Base-by-base conservation (phyloP, 1,140 invertebrate species). In the Pararge aegeria region DNA sequence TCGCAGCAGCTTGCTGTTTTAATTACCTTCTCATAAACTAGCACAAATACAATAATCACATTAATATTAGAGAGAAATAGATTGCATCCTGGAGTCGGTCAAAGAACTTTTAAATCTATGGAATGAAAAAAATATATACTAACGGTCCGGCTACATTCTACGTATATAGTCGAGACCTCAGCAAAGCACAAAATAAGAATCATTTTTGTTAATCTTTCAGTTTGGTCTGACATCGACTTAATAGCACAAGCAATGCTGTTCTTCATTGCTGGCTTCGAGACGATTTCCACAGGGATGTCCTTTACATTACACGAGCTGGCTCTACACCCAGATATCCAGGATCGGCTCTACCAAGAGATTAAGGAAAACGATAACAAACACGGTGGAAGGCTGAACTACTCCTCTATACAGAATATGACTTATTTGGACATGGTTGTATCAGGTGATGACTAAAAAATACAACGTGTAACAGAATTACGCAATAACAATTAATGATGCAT, bases 241-340 rank as follows among this genome's bases (percentile, higher is more conserved):
- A 76, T 91, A 0, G 91, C 92, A 0, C 80, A 90, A 82, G 73
- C 89, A 55, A 71, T 92, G 0, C 54, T 92, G 0, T 93, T 93
- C 63, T 91, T 93, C 55, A 64, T 93, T 4, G 93, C 92, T 58
- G 94, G 94, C 5, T 94, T 93, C 49, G 94, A 95, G 1, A 93
- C 93, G 0, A 88, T 92, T 0, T 90, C 93, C 0, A 90, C 88
- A 1, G 66, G 91, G 0, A 88, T 95, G 66, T 79, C 87, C 0
- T 93, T 92, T 51, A 62, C 89, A 0, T 61, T 83, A 1, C 78
- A 91, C 29, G 90, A 92, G 55, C 67, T 95, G 27, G 92, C 93
- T 0, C 56, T 87, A 3, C 80, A 94, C 75, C 91, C 86, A 3
- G 92, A 94, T 0, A 68, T 93, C 1, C 94, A 95, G 68, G 83